These are phyloP conservation scores for Biston stratarius DNA, from an alignment of 2,888 invertebrate genomes.

Conservation along the genomic window DNA sequence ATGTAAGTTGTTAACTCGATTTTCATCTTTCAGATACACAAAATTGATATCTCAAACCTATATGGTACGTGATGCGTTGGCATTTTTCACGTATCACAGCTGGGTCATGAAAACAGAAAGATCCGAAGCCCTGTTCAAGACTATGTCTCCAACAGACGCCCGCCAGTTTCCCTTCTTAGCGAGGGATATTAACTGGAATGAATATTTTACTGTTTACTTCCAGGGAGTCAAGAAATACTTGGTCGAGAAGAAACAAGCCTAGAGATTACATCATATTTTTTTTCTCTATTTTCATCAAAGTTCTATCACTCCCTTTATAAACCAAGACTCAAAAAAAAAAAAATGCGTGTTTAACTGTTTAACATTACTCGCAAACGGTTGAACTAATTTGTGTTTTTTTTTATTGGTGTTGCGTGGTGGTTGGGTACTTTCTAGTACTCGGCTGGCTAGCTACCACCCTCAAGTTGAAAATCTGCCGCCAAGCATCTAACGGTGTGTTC, in stretches of 20 bases:
- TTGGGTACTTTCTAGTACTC: too few relatives aligned
- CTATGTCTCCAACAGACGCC: background rate
- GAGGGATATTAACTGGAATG: slow-evolving; percentile 3
- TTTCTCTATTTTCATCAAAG: too few relatives aligned
- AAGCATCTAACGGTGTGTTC: too few relatives aligned
- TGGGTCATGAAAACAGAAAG: slow-evolving; percentile 12
- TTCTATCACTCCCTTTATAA: too few relatives aligned
- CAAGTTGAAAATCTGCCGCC: too few relatives aligned
- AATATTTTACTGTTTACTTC: slow-evolving; percentile 5
- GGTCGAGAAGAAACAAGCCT: background rate
- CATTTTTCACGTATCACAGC: slow-evolving; percentile 2
- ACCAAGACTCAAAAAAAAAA: too few relatives aligned
- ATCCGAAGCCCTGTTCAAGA: background rate
- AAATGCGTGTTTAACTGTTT: background rate
- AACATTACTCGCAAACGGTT: background rate
- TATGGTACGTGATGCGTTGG: background rate
- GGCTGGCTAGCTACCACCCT: too few relatives aligned
- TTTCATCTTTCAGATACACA: slow-evolving; percentile 11
- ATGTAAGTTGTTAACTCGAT: background rate
- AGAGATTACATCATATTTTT: background rate
- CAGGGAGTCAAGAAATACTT: slow-evolving; percentile 5
- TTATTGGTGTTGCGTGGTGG: too few relatives aligned
- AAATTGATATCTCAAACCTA: background rate
- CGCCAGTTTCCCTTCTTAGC: slow-evolving; percentile 5
- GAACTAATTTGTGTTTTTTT: too few relatives aligned